Evolutionary conservation across 2,888 invertebrate species (phyloP), one percentile per base, ranked within the genome.

Genomic region (Trilocha varians): DNA sequence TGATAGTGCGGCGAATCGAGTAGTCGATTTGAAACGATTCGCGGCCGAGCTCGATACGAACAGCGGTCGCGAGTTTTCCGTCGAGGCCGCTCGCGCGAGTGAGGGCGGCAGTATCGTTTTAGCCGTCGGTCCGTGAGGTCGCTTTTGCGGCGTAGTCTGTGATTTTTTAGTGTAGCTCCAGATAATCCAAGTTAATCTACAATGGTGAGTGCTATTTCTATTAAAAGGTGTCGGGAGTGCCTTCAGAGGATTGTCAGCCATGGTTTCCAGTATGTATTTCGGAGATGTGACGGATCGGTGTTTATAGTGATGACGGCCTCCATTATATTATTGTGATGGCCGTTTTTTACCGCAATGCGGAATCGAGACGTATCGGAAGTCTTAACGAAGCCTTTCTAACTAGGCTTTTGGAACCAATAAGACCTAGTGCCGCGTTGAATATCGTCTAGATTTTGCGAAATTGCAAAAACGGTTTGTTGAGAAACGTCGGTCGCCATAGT

Each of bases 61-160:
- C 75, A 79, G 76, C 76, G 77, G 70, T 72, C 74, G 77, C 62
- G 74, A 78, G 83, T 72, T 82, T 78, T 71, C 55, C 73, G 70
- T 74, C 76, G 78, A 78, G 69, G 67, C 80, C 84, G 80, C 70
- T 79, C 80, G 78, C 79, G 82, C 82, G 82, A 80, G 66, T 69
- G 84, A 77, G 84, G 86, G 86, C 88, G 87, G 86, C 87, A 87
- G 88, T 87, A 82, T 85, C 85, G 85, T 78, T 80, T 78, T 69
- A 80, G 78, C 76, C 84, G 82, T 85, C 85, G 86, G 75, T 79
- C 73, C 70, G 85, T 78, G 80, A 61, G 82, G 83, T 83, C 83
- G 87, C 83, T 82, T 76, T 82, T 75, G 84, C 84, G 87, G 79
- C 85, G 77, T 78, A 78, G 79, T 78, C 84, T 84, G 85, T 84